Conservation (phyloP, 1,140 invertebrate species). For the Ridgeia piscesae region DNA sequence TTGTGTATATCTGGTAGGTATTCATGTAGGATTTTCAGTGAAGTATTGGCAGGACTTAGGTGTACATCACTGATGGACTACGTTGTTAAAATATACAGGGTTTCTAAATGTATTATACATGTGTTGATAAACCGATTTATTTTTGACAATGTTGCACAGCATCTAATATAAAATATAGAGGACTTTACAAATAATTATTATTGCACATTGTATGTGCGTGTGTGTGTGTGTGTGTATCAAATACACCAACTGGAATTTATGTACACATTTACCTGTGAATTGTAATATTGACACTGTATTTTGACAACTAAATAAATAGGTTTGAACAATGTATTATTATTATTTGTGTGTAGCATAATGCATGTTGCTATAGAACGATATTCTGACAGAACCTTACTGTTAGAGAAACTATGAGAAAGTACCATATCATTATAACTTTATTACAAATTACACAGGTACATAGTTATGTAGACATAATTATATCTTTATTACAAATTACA, state of each 20-base stretch:
- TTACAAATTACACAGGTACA: background rate
- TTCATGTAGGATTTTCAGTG: background rate
- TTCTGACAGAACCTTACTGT: background rate
- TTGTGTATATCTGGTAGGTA: background rate
- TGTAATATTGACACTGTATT: background rate
- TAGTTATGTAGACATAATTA: background rate
- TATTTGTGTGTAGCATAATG: background rate
- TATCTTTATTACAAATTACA: too few relatives aligned
- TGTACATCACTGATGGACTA: background rate
- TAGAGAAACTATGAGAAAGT: background rate
- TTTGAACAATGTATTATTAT: background rate
- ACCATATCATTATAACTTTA: background rate
- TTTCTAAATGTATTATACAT: background rate
- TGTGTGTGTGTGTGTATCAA: too few relatives aligned
- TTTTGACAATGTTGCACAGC: background rate
- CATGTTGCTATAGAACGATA: background rate
- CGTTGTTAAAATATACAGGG: background rate
- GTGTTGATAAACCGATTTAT: background rate
- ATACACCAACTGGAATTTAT: background rate
- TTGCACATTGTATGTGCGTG: too few relatives aligned
- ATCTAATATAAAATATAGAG: background rate
- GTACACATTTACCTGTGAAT: background rate
- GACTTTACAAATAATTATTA: too few relatives aligned
- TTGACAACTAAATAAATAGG: background rate
- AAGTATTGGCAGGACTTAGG: background rate